Evolutionary conservation across 2,113 vertebrate genomes (phyloP), one percentile per base, ranked within the genome.

Genomic region (Nothobranchius kuhntae): DNA sequence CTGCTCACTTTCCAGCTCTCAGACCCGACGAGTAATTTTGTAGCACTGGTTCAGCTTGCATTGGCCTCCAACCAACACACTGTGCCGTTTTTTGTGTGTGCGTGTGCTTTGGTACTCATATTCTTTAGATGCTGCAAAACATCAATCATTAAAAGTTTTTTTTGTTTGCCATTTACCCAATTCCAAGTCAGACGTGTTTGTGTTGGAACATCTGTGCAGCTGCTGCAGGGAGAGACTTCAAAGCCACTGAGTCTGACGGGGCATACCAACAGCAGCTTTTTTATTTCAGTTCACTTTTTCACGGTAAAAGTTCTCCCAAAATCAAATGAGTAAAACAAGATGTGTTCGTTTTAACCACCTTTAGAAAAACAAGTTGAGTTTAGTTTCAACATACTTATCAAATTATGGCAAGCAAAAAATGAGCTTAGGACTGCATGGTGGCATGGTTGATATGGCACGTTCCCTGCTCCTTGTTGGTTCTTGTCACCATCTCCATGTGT

Each of bases 121-220:
- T 85, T 83, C 66, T 59, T 40, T 59, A 71, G 61, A 65, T 75
- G 17, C 50, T 35, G 44, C 55, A 63, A 84, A 65, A 82, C 65
- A 40, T 69, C 48, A 60, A 36, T 15, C 38, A 13, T 42, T 10
- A 35, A 21, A n/a, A 30, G 17, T 0, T 40, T 40, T 40, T 1
- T 71, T 84, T 79, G 74, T 73, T 85, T 81, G 30, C 76, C 77
- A 44, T 61, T 77, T 77, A 78, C 63, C 82, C 73, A 61, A 44
- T 54, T 65, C 65, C 45, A 64, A 58, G 36, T 66, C 68, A 72
- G 52, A 24, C 60, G 24, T 78, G 67, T 77, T 74, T 80, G 63
- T 73, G 48, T 75, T 7, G 63, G 73, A 73, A 75, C 53, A 80
- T 87, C 61, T 73, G 73, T 62, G 44, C 47, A 60, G 58, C 67